Percentiles rank a stretch among this genome's conserved stretches.
These are phyloP conservation scores for Sarotherodon lohbergeri DNA, from an alignment of 2,113 vertebrate genomes.

Conservation along the genomic window DNA sequence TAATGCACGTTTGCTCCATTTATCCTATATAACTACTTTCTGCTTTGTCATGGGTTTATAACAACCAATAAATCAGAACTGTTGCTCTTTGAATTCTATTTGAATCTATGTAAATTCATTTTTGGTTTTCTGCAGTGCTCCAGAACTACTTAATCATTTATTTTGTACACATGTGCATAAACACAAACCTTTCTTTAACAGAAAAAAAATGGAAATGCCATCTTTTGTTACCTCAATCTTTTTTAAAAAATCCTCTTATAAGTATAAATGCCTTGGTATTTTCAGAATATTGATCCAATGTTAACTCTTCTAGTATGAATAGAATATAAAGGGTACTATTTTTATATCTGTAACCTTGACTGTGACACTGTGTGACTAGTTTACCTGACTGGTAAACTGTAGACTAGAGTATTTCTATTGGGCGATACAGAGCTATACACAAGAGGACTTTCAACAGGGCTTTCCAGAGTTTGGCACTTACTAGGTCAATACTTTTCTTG, in stretches of 20 bases:
- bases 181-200: conserved; percentile 16
- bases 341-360: neutral
- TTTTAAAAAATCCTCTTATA: conserved; percentile 57
- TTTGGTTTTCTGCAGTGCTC: neutral
- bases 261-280: conserved; percentile 32
- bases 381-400: neutral
- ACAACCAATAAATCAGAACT: neutral
- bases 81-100: neutral
- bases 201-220: conserved; percentile 15
- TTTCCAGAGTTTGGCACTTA: neutral
- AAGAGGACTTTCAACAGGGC: neutral
- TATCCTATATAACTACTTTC: neutral
- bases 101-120: neutral
- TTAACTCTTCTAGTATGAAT: conserved; percentile 8
- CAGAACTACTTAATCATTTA: neutral
- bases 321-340: neutral
- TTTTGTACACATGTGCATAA: neutral
- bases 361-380: neutral
- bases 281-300: conserved; percentile 15
- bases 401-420: neutral
- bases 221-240: conserved; percentile 54
- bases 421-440: neutral
- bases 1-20: neutral
- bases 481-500: conserved; percentile 16
- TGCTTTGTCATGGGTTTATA: neutral